Evolutionary conservation across 2,888 invertebrate species (phyloP), one percentile per base, ranked within the genome.

Genomic region (Pediacus dermestoides): DNA sequence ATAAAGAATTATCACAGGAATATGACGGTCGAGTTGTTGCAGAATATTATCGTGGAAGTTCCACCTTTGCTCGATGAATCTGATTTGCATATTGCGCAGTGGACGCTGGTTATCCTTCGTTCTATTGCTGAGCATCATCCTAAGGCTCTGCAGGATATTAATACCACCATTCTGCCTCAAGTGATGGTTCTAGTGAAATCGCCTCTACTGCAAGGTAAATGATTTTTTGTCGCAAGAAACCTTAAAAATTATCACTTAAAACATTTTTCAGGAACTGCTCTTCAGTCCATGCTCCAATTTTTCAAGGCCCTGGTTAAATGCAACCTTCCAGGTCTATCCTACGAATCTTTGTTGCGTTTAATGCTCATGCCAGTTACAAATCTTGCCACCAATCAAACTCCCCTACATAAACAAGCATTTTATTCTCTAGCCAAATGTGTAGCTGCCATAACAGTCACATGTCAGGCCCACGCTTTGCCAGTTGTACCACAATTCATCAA

Each of bases 351-450:
- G 38, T 71, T 95, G 23, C 76, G 80, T 34, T 75, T 87, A 71
- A 72, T 93, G 12, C 80, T 88, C 46, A 48, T 55, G 39, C 88
- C 88, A 2, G 59, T 69, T 18, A 48, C 62, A 7, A 58, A 55
- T 34, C 49, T 56, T 9, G 37, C 48, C 1, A 38, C 42, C 4
- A 58, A 43, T 37, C 58, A 57, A 35, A 53, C 62, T 12, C 61
- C 61, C n/a, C 62, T 77, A 39, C 78, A 78, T 50, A 78, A 78
- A 46, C 78, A 85, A 73, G 94, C 95, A 10, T 95, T 89, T 73
- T 91, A 94, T 70, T 95, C 95, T 13, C 76, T 97, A 57, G 95
- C 97, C 3, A 95, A 96, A 68, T 95, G 94, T 68, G 91, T 95
- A 35, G 95, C 96, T 3, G 91, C 93, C 0, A 79, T 97, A 37